Percentiles rank a stretch among this genome's conserved stretches.
These are phyloP conservation scores for Calliphora vicina DNA, from an alignment of 1,140 invertebrate species.

Conservation along the genomic window DNA sequence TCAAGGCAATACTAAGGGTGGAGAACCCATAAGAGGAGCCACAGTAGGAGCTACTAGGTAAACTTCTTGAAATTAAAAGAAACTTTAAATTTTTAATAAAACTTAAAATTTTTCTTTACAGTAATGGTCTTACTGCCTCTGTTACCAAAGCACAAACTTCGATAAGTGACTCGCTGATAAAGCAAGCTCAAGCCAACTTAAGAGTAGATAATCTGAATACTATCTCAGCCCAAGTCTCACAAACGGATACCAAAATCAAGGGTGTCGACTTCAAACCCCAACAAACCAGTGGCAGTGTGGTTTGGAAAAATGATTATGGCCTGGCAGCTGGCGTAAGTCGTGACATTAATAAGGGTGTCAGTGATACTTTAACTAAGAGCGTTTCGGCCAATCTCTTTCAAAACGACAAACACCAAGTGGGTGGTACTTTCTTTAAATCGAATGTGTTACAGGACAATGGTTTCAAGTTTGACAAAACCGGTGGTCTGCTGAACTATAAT, in stretches of 20 bases:
- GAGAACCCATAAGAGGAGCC: slow-evolving; percentile 42
- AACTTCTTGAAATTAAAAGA: slow-evolving; percentile 32
- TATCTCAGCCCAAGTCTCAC: neutral
- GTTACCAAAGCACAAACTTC: slow-evolving; percentile 43
- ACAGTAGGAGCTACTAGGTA: slow-evolving; percentile 46
- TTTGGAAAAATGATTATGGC: neutral
- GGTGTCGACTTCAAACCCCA: neutral
- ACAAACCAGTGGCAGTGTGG: neutral
- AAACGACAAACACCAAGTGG: slow-evolving; percentile 49
- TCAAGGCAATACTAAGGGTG: slow-evolving; percentile 47
- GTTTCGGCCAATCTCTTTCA: slow-evolving; percentile 48
- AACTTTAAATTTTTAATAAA: neutral
- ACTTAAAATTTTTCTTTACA: slow-evolving; percentile 18
- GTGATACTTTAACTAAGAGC: slow-evolving; percentile 47
- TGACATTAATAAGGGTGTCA: slow-evolving; percentile 40
- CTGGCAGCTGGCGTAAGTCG: neutral
- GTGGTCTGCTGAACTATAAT: slow-evolving; percentile 50
- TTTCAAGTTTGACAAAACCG: slow-evolving; percentile 51
- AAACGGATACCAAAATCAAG: neutral
- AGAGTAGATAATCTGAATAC: neutral
- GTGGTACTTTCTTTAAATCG: slow-evolving; percentile 52
- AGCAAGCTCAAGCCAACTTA: neutral
- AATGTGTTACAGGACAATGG: slow-evolving; percentile 55
- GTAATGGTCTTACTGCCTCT: slow-evolving; percentile 44
- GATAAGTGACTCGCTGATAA: neutral